Evolutionary conservation across 2,888 invertebrate species (phyloP), one percentile per base, ranked within the genome.

Genomic region (Tetragonisca angustula): DNA sequence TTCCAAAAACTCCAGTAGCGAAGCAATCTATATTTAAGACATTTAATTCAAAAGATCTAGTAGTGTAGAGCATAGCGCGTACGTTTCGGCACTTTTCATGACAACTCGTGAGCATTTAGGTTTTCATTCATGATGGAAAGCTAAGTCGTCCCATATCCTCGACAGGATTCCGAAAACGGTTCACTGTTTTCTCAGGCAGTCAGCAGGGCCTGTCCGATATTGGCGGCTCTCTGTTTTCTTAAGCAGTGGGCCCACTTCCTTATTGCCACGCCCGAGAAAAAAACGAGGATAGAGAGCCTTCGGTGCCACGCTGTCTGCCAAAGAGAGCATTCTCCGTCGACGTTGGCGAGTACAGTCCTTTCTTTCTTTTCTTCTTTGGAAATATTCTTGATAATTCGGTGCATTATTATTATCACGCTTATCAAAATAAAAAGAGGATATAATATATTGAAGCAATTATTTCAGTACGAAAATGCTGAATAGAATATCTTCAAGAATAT

Each of bases 221-320:
- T 93, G 93, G 92, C 91, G 92, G 91, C 91, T 91, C 90, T 90
- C 88, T 93, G 92, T 94, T 94, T 94, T 94, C 93, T 92, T 91
- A 94, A 94, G 93, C 93, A 92, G 91, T 90, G 91, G 93, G 93
- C 91, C 93, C 91, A 93, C 94, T 94, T 94, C 94, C 94, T 94
- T 94, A 93, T 93, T 94, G 91, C 93, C 89, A 85, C 86, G 87
- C 88, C 85, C 85, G 86, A 68, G 77, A 62, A 79, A 78, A 77
- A 82, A 73, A 79, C 27, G 71, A 89, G 77, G 81, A 89, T 59
- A 84, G 84, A 81, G 43, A 77, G 61, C 54, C 27, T 76, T 89
- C 79, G 93, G 93, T 92, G 93, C 93, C 93, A 93, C 90, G 93
- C 93, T 89, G 93, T 93, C 93, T 93, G 88, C 87, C 87, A 77